Evolutionary conservation across 2,888 invertebrate species (phyloP).

Genomic region (Hymenopus coronatus): DNA sequence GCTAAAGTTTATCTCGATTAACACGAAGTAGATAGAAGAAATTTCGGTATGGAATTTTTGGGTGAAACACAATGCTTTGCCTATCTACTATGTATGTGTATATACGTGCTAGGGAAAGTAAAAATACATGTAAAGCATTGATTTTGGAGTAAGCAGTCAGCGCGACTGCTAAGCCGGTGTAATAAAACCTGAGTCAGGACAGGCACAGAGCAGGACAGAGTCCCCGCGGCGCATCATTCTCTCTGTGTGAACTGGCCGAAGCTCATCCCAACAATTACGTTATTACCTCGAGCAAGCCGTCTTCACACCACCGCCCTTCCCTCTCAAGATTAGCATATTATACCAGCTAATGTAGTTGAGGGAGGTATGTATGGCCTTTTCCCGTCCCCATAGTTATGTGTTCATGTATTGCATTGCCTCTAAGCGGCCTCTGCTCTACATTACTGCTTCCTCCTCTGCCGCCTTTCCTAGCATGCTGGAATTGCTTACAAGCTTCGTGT

Average conservation of each 20-base stretch:
- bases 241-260: not conserved
- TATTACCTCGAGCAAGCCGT: constrained; percentile 19
- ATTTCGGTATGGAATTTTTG: too few species aligned
- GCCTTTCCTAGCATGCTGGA: not conserved
- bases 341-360: constrained; percentile 18
- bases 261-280: constrained; percentile 15
- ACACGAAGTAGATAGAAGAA: too few species aligned
- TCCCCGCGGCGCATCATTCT: not conserved
- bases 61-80: too few species aligned
- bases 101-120: too few species aligned
- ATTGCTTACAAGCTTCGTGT: constrained; percentile 11
- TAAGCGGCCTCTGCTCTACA: not conserved
- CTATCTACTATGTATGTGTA: too few species aligned
- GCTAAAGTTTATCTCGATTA: too few species aligned
- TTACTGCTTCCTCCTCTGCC: not conserved
- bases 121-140: not conserved
- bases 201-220: not conserved
- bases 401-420: constrained; percentile 7
- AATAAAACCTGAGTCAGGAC: not conserved
- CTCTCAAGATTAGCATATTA: constrained; percentile 29
- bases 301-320: not conserved
- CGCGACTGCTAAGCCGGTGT: not conserved
- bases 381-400: not conserved
- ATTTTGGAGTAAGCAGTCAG: not conserved
- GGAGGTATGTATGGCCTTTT: not conserved